Conservation (phyloP, 2,797 vertebrate species). For the Glyptemys insculpta region DNA sequence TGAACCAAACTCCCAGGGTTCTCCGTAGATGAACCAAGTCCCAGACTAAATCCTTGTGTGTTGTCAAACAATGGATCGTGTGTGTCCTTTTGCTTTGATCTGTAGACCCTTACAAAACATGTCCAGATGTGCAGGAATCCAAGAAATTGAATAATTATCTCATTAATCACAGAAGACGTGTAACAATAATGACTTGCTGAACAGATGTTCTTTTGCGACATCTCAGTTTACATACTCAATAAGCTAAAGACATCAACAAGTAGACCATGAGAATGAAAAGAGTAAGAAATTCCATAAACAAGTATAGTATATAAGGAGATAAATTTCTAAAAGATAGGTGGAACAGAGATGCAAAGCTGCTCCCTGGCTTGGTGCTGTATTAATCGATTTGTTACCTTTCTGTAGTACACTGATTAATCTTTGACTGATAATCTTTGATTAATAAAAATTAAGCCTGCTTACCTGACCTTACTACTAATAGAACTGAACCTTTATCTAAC, state of each 20-base stretch:
- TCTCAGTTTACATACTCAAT: no score
- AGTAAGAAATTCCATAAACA: not conserved
- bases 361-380: not conserved
- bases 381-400: not conserved
- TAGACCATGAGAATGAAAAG: not conserved
- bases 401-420: not conserved
- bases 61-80: not conserved
- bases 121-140: not conserved
- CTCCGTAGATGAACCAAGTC: not conserved
- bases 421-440: not conserved
- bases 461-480: not conserved
- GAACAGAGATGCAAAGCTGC: not conserved
- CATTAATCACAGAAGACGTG: no score
- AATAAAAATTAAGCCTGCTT: not conserved
- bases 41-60: not conserved
- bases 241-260: not conserved
- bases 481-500: not conserved
- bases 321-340: not conserved
- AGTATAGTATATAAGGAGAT: not conserved
- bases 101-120: not conserved
- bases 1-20: not conserved
- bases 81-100: not conserved
- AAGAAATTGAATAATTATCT: not conserved
- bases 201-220: not conserved
- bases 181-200: not conserved